phyloP scores from a whole-genome alignment of 1,140 invertebrate genomes.

The Drosophila tsacasi region DNA sequence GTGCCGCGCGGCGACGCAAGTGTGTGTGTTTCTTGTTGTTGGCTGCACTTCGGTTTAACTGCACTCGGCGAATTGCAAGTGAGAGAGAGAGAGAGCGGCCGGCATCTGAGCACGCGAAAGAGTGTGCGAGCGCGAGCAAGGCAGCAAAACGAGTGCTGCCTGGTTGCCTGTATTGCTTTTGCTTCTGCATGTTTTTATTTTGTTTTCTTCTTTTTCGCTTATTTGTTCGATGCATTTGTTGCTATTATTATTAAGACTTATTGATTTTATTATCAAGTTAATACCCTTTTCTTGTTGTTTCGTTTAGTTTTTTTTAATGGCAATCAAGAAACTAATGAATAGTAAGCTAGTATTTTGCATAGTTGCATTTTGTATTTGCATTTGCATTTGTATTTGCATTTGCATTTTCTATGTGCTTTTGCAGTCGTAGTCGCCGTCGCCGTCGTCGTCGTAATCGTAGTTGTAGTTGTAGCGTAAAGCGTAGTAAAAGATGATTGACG shows the following conservation, averaged over 20 bases:
- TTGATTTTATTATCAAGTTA: background rate
- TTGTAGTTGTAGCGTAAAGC: slow-evolving; percentile 41
- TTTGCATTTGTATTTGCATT: slow-evolving; percentile 23
- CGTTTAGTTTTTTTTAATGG: background rate
- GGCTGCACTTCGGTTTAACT: slow-evolving; percentile 49
- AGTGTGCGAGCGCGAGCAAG: slow-evolving; percentile 3
- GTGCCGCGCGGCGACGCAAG: background rate
- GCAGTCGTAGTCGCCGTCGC: background rate
- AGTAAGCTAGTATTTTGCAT: slow-evolving; percentile 6
- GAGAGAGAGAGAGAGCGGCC: background rate
- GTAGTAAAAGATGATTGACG: slow-evolving; percentile 49
- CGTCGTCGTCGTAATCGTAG: slow-evolving; percentile 21
- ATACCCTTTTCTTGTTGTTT: background rate
- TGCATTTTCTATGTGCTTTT: slow-evolving; percentile 18
- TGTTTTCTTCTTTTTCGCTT: background rate
- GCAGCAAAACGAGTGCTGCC: slow-evolving; percentile 17
- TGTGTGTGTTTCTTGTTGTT: slow-evolving; percentile 5
- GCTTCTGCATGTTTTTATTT: background rate
- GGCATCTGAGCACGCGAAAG: background rate
- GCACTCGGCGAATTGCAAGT: slow-evolving; percentile 59
- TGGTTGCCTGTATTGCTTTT: slow-evolving; percentile 22
- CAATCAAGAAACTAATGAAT: slow-evolving; percentile 2
- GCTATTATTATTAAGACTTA: slow-evolving; percentile 1
- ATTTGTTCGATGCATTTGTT: slow-evolving; percentile 3
- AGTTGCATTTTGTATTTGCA: slow-evolving; percentile 4